Conservation (phyloP, 2,888 invertebrate species). For the Thumatha senex region DNA sequence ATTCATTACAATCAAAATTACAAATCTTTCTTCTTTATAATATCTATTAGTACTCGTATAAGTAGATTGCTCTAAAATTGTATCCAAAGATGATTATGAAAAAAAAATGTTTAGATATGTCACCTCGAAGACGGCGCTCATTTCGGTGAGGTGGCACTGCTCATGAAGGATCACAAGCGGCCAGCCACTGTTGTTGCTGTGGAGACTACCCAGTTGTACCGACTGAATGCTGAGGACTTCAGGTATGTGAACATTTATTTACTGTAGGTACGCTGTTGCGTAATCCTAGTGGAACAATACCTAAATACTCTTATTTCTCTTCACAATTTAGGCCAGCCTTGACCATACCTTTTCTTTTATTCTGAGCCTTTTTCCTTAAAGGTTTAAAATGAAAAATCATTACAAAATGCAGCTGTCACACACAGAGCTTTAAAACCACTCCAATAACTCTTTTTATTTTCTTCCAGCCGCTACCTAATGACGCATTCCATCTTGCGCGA, state of each 20-base stretch:
- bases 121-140: slow-evolving; percentile 85
- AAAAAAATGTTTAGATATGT: slow-evolving; percentile 52
- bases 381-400: too few species aligned
- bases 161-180: slow-evolving; percentile 81
- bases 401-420: too few species aligned
- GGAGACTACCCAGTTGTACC: slow-evolving; percentile 84
- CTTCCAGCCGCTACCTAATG: slow-evolving; percentile 52
- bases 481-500: slow-evolving; percentile 68
- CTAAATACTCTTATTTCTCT: too few species aligned
- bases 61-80: too few species aligned
- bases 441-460: neutral
- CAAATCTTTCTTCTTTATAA: too few species aligned
- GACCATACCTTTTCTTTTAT: too few species aligned
- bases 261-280: neutral
- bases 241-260: slow-evolving; percentile 40
- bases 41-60: too few species aligned
- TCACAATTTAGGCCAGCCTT: too few species aligned
- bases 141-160: slow-evolving; percentile 85
- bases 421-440: too few species aligned
- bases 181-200: slow-evolving; percentile 84
- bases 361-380: too few species aligned
- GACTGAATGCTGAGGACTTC: slow-evolving; percentile 81
- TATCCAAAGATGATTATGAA: too few species aligned
- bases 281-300: neutral
- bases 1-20: too few species aligned